Evolutionary conservation across 2,797 vertebrate species (phyloP).

Genomic region (Pagetopsis macropterus): DNA sequence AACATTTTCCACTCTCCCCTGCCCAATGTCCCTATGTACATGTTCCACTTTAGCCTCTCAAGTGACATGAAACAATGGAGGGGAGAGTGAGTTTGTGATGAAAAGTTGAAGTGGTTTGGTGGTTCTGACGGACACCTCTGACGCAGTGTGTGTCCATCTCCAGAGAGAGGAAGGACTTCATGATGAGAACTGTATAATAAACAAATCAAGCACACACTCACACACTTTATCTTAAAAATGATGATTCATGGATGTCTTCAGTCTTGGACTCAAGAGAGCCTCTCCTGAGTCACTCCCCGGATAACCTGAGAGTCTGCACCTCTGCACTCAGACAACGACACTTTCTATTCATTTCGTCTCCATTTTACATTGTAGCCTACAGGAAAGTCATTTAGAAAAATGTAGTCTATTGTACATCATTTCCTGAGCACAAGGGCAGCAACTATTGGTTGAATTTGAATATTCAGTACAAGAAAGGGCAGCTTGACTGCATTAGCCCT

Average conservation of each 20-base stretch:
- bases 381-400: conserved; percentile 19
- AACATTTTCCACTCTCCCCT: conserved; percentile 32
- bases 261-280: conserved; percentile 34
- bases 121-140: conserved; percentile 54
- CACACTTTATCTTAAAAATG: conserved; percentile 25
- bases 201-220: conserved; percentile 3
- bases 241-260: conserved; percentile 57
- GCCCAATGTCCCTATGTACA: conserved; percentile 41
- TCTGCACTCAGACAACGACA: conserved; percentile 26
- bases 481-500: conserved; percentile 20
- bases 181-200: conserved; percentile 31
- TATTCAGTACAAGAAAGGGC: conserved; percentile 6
- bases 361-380: conserved; percentile 12
- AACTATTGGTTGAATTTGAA: conserved; percentile 28
- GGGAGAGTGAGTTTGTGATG: conserved; percentile 15
- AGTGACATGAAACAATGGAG: conserved; percentile 45
- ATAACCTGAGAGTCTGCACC: conserved; percentile 32
- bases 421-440: neutral
- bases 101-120: conserved; percentile 46
- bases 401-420: neutral
- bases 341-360: conserved; percentile 30
- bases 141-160: conserved; percentile 48
- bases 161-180: conserved; percentile 37
- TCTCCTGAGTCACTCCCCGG: conserved; percentile 32
- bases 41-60: conserved; percentile 61